Percentiles rank a stretch among this genome's conserved stretches.
phyloP scores from a whole-genome alignment of 1,140 invertebrate species.

The Coelopa frigida region DNA sequence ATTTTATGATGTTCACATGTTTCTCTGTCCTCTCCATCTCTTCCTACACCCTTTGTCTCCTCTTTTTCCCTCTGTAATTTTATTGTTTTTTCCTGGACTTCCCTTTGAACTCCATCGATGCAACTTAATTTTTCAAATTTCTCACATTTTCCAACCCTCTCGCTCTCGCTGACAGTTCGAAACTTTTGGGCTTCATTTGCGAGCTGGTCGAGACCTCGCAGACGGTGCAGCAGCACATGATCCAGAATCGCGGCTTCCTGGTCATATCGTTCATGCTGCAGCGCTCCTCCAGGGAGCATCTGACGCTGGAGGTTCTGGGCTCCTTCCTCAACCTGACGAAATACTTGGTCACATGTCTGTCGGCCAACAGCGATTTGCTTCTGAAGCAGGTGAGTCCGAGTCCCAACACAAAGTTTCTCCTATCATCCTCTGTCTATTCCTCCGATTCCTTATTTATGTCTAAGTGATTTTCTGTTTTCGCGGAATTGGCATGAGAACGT shows the following conservation, averaged over 20 bases:
- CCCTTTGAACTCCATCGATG: too few relatives aligned
- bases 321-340: slow-evolving; percentile 93
- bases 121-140: not conserved
- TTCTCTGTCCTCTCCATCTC: too few relatives aligned
- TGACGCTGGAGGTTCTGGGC: slow-evolving; percentile 86
- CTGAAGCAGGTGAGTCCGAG: slow-evolving; percentile 77
- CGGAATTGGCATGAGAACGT: too few relatives aligned
- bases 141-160: not conserved
- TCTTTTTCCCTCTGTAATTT: too few relatives aligned
- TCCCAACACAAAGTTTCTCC: too few relatives aligned
- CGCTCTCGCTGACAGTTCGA: slow-evolving; percentile 66
- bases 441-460: too few relatives aligned
- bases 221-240: slow-evolving; percentile 98
- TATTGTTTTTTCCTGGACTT: too few relatives aligned
- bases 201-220: slow-evolving; percentile 93
- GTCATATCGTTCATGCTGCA: slow-evolving; percentile 97
- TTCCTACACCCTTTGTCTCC: too few relatives aligned
- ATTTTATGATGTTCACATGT: too few relatives aligned
- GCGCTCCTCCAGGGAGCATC: slow-evolving; percentile 84
- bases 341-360: slow-evolving; percentile 89
- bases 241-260: slow-evolving; percentile 91
- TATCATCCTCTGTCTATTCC: too few relatives aligned
- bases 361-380: slow-evolving; percentile 85
- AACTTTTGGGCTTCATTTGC: slow-evolving; percentile 93
- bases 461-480: too few relatives aligned